phyloP scores from a whole-genome alignment of 2,797 vertebrate genomes.

The Propithecus deckenii region DNA sequence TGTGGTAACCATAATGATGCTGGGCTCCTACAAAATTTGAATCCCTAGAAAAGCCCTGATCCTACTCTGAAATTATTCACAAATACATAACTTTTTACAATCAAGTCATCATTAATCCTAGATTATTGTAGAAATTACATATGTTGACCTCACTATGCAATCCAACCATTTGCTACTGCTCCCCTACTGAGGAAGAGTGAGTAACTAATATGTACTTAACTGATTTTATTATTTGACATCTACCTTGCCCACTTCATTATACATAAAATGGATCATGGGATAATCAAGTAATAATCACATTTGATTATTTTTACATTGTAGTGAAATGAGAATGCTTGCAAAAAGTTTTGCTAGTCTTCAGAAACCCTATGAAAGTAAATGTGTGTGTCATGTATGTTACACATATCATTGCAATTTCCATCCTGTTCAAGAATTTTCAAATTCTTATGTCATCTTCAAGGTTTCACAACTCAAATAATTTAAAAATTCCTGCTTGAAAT shows the following conservation, averaged over 20 bases:
- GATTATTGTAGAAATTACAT: conserved; percentile 41
- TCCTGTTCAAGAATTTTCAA: conserved; percentile 45
- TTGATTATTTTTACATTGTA: neutral
- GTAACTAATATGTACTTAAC: conserved; percentile 17
- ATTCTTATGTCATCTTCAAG: conserved; percentile 28
- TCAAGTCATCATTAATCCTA: conserved; percentile 21
- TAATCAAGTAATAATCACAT: neutral
- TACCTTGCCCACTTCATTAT: neutral
- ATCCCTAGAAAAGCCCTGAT: conserved; percentile 18
- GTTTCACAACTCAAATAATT: conserved; percentile 9
- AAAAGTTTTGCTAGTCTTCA: neutral
- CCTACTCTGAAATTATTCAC: conserved; percentile 40
- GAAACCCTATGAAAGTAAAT: conserved; percentile 2
- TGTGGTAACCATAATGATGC: neutral
- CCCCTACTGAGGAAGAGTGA: conserved; percentile 35
- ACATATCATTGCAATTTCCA: neutral
- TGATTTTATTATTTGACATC: conserved; percentile 45
- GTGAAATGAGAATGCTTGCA: conserved; percentile 21
- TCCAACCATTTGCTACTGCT: neutral
- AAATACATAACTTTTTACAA: conserved; percentile 29
- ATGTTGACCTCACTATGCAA: conserved; percentile 24
- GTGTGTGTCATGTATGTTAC: neutral
- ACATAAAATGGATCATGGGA: conserved; percentile 27
- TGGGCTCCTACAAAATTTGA: conserved; percentile 1
- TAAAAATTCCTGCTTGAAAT: conserved; percentile 42